Base-by-base conservation (phyloP, 2,888 invertebrate genomes). In the Acleris laterana region DNA sequence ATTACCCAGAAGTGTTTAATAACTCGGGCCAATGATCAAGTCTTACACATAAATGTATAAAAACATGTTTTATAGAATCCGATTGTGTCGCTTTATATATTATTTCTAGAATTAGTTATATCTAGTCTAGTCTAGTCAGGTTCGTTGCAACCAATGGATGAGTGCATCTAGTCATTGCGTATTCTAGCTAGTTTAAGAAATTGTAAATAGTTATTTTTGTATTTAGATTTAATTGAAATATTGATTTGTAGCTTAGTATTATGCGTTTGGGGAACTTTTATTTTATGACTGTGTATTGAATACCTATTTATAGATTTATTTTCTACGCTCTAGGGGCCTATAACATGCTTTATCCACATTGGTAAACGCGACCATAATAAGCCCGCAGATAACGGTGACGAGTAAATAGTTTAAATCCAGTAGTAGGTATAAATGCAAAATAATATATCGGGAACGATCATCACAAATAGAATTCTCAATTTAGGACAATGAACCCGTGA, bases 161-260 rank as follows among this genome's bases (percentile, higher is more conserved):
- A 87, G 89, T 88, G 80, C 73, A 78, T 85, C 88, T 88, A 88
- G 88, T 88, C 87, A 87, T 85, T 83, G 79, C 77, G 73, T 79
- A 82, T 71, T 69, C 17, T 49, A 61, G 60, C 69, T 71, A 74
- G 67, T 62, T 70, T 69, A 72, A 72, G 70, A 70, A 68, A 50
- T 66, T 68, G 61, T 72, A 70, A 74, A 75, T 81, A 78, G 75
- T 76, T 76, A 69, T 22, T 70, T 65, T 70, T 69, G 68, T 62
- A 62, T 51, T 46, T 67, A 64, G 51, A 49, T 28, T 46, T 19
- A 64, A 53, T 17, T 46, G 1, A 44, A n/a, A n/a, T 56, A 61
- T 51, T 61, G 46, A 22, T 42, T 51, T 63, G 32, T 50, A 59
- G 20, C 2, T 16, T 20, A 22, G 25, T 46, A 17, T 46, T 46